Evolutionary conservation across 2,113 vertebrate genomes (phyloP), one percentile per base, ranked within the genome.

Genomic region (Rhinolophus ferrumequinum): DNA sequence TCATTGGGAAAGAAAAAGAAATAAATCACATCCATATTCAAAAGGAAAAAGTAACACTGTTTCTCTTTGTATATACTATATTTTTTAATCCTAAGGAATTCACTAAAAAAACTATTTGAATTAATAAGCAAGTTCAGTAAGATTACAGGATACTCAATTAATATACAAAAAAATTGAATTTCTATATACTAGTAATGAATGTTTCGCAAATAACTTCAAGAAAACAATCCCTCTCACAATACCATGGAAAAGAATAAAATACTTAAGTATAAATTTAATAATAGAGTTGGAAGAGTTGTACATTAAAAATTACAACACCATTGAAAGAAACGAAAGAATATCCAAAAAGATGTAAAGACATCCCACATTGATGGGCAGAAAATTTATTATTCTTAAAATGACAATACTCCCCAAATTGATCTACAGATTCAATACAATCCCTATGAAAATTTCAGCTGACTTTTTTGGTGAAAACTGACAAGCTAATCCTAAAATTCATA

Each of bases 31-130:
- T 66, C 18, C 21, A 81, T 33, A 21, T 4, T 12, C 22, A 16
- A 88, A 93, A 84, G 8, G 26, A 84, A 88, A 15, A 80, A 88
- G 10, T 30, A 93, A 90, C 81, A 69, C 33, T 52, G 52, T 41
- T 7, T 44, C 30, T 56, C 58, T 28, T 80, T 64, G 2, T 75
- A 84, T 5, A 21, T 21, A 79, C 56, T 41, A 41, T 41, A 41
- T 64, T 87, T 81, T 30, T 85, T 80, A 95, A 81, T 75, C 33
- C 52, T 64, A 85, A 50, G 2, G 24, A 90, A 93, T 52, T 95
- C n/a, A 21, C 30, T 88, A 50, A 93, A 50, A 50, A 44, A 24
- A 64, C 18, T 22, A 28, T 44, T 66, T 56, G 13, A 84, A 67
- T 28, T 52, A 89, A 66, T 64, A 44, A 76, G 56, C 11, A 76